Evolutionary conservation across 2,113 vertebrate genomes (phyloP).

Genomic region (Leucosticte australis): DNA sequence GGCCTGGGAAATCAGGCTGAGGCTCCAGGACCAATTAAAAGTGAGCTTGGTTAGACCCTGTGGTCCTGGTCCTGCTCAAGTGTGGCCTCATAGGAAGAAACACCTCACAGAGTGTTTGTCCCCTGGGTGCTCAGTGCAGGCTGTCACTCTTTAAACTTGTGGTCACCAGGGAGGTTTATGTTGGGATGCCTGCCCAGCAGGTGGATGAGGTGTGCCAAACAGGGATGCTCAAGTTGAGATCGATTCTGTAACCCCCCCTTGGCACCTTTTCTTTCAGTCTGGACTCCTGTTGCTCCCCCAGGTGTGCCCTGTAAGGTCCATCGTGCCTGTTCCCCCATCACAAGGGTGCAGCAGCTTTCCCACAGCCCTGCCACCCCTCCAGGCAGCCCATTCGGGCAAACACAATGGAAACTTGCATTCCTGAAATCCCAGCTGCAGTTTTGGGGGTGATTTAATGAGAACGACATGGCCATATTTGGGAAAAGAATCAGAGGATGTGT

Average conservation of each 20-base stretch:
- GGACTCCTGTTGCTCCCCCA: neutral
- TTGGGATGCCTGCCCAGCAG: neutral
- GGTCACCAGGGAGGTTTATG: neutral
- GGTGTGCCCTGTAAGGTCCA: rapidly evolving
- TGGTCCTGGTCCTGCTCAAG: neutral
- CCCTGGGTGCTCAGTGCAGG: neutral
- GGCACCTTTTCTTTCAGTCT: neutral
- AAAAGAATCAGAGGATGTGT: neutral
- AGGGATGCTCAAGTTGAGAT: rapidly evolving
- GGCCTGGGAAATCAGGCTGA: neutral
- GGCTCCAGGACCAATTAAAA: neutral
- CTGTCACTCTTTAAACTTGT: neutral
- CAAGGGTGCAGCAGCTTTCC: neutral
- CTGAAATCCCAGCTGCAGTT: slow-evolving; percentile 28
- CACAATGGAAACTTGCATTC: slow-evolving; percentile 39
- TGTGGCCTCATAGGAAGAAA: neutral
- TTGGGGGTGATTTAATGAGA: slow-evolving; percentile 32
- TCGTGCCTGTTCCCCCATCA: rapidly evolving
- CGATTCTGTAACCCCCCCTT: rapidly evolving
- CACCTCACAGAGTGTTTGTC: rapidly evolving
- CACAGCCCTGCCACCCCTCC: neutral
- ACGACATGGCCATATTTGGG: slow-evolving; percentile 11
- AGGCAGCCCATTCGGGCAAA: neutral
- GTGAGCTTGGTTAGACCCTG: neutral
- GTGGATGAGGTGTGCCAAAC: neutral